Base-by-base conservation (phyloP, 2,797 vertebrate genomes). In the Cyclopterus lumpus region DNA sequence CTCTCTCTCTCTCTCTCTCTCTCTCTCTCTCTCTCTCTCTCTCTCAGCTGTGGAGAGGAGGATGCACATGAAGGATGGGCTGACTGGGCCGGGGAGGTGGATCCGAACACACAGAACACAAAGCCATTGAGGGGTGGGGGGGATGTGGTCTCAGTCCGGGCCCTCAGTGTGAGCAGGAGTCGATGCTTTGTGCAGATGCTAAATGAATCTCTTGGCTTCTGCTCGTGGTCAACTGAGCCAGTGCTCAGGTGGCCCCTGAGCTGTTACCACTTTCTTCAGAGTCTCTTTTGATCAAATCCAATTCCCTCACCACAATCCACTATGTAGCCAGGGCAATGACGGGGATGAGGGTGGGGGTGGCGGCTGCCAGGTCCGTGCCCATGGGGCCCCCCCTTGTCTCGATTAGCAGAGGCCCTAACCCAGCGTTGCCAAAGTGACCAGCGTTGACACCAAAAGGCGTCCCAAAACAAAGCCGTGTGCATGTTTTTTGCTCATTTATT, bases 1-100 rank as follows among this genome's bases (percentile, higher is more conserved):
- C 75, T 76, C 82, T 75, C 75, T 89, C 91, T 89, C 87, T 59
- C 86, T 85, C 79, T 76, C 82, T 75, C 82, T 75, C 75, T 89
- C 91, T 89, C 87, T 59, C 86, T 85, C 79, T 77, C 82, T 76
- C 81, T 74, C 75, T 89, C 91, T 42, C 4, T 75, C 82, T 75
- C 82, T 75, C 75, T 85, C 83, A 86, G 86, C 83, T 84, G 84
- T 80, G 48, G 86, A 86, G 61, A 55, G 75, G 78, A 69, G 75
- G 79, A 79, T 85, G 77, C 60, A 71, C 1, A 9, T 74, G 22
- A 15, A 71, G 79, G 58, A 69, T 66, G 44, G 18, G 7, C 3
- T 8, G 42, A 46, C 42, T 6, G 42, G 65, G 73, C 65, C 75
- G 10, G 51, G 46, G 38, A 62, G 65, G 40, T 60, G 65, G 22